phyloP scores from a whole-genome alignment of 92 coral and sea anemone genomes.

The Virgularia gustaviana region DNA sequence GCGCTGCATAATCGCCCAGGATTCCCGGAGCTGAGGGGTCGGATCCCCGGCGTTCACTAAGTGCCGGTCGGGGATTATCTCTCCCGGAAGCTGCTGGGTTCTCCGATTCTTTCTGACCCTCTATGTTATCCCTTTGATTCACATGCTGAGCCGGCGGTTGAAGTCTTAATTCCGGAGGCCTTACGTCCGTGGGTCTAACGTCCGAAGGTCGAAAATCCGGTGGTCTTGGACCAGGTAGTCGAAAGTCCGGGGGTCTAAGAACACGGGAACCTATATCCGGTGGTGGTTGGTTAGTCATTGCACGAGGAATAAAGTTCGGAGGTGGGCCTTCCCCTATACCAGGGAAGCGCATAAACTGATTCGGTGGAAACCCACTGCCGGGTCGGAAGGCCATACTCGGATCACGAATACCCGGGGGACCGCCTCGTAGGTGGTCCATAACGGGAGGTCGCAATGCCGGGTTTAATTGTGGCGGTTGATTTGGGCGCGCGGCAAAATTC shows the following conservation, averaged over 20 bases:
- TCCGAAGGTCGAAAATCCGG: conserved; percentile 6
- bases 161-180: not conserved
- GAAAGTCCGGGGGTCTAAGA: conserved; percentile 35
- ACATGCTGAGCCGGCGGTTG: not conserved
- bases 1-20: conserved; percentile 24
- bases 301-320: conserved; percentile 15
- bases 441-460: conserved; percentile 32
- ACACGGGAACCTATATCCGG: conserved; percentile 11
- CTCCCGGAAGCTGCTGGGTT: too few species aligned
- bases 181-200: not conserved
- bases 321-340: conserved; percentile 47
- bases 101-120: not conserved
- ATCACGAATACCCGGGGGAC: conserved; percentile 28
- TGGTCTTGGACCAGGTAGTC: conserved; percentile 1
- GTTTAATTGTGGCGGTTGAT: conserved; percentile 28
- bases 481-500: conserved; percentile 2
- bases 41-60: conserved; percentile 21
- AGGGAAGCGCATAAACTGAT: conserved; percentile 38
- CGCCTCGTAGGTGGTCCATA: conserved; percentile 29
- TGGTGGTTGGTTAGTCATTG: conserved; percentile 10
- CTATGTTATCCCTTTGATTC: not conserved
- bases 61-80: not conserved
- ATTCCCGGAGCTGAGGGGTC: conserved; percentile 34
- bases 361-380: conserved; percentile 21
- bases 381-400: conserved; percentile 35